These are phyloP conservation scores for Eupelmus urozonus DNA, from an alignment of 2,888 invertebrate species.

Conservation along the genomic window DNA sequence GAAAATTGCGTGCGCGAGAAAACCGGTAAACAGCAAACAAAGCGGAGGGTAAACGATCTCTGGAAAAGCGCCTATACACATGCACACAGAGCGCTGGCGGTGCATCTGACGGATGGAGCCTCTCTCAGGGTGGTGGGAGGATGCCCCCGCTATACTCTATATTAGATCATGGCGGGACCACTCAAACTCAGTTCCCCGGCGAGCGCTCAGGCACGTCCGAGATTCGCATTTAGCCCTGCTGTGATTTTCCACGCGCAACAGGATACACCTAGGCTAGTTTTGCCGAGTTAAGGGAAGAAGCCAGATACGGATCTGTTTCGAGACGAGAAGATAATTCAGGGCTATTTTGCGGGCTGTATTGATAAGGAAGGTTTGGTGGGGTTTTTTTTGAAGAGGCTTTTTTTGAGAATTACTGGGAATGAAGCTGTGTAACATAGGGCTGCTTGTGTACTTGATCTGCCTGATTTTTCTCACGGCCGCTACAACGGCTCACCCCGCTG, in stretches of 20 bases:
- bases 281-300: not conserved
- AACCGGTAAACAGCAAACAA: too few species aligned
- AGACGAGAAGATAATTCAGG: not conserved
- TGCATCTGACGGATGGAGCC: not conserved
- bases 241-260: conserved; percentile 4
- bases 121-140: conserved; percentile 65
- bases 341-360: not conserved
- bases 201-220: conserved; percentile 54
- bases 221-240: not conserved
- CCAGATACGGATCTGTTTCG: not conserved
- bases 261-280: not conserved
- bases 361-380: not conserved
- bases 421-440: conserved; percentile 64
- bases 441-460: conserved; percentile 60
- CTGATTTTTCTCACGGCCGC: conserved; percentile 65
- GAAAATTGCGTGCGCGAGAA: too few species aligned
- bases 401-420: conserved; percentile 59
- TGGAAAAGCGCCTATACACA: not conserved
- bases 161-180: conserved; percentile 75
- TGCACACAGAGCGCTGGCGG: too few species aligned
- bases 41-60: not conserved
- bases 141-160: conserved; percentile 67
- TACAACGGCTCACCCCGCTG: conserved; percentile 70
- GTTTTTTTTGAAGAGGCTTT: not conserved
- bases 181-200: conserved; percentile 71